Evolutionary conservation across 1,140 invertebrate species (phyloP), one percentile per base, ranked within the genome.

Genomic region (Solenopsis fugax): DNA sequence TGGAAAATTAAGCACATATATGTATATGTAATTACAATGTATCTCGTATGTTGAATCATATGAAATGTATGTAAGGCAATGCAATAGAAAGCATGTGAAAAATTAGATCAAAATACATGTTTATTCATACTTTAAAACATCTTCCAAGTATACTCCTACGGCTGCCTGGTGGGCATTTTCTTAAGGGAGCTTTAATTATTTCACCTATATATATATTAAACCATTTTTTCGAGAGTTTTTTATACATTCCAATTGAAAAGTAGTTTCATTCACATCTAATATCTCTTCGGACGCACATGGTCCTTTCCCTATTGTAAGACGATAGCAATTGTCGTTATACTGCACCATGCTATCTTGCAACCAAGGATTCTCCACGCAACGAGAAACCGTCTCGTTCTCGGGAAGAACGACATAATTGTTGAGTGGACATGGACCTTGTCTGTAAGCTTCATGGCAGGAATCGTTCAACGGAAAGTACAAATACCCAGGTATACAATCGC

Each of bases 401-500:
- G 94, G 93, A 4, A 97, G 93, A 21, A 97, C 92, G 13, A 97
- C 92, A 87, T 96, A 96, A 64, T 97, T 88, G 0, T 93, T 93
- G 0, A 78, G 9, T 5, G 91, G 62, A 90, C 97, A 97, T 0
- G 97, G 97, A 0, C 97, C 97, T 91, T 95, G 96, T 24, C 94
- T 93, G 87, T 96, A 97, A 0, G 96, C 96, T 67, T 96, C 95
- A 93, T 96, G 96, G 86, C 97, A 97, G 1, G 92, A 94, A 85
- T 97, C 95, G 5, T 95, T 95, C 21, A 93, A 88, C 16, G 97
- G 96, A 88, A 97, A 96, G 90, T 96, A 97, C 1, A 97, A 71
- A 86, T 96, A 96, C 76, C 95, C 96, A 86, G 96, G 95, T 80
- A 94, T 96, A 91, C 97, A 97, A 85, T 97, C 97, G 85, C 97